phyloP scores from a whole-genome alignment of 2,888 invertebrate genomes.

The Cyclophora albipunctata region DNA sequence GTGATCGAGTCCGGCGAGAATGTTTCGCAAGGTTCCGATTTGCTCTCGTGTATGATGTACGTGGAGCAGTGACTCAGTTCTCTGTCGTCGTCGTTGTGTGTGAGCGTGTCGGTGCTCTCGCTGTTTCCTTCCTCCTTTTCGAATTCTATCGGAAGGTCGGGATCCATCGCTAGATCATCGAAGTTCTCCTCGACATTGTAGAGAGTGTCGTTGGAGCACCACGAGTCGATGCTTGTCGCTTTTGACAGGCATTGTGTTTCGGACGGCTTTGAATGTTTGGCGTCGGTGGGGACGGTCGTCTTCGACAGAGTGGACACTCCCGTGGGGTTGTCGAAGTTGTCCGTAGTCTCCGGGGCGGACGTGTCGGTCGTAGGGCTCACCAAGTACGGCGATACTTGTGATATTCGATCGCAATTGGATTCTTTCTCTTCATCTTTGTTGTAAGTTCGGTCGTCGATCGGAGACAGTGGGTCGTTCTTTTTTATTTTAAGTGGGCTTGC shows the following conservation, averaged over 20 bases:
- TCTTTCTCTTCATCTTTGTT: conserved; percentile 50
- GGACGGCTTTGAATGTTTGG: conserved; percentile 64
- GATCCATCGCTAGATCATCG: conserved; percentile 61
- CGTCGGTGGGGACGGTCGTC: conserved; percentile 64
- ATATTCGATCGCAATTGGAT: conserved; percentile 50
- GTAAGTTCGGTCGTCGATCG: conserved; percentile 53
- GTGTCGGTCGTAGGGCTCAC: conserved; percentile 60
- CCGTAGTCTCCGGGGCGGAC: conserved; percentile 47
- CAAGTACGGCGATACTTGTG: conserved; percentile 64
- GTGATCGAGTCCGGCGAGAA: conserved; percentile 66
- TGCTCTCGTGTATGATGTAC: conserved; percentile 60
- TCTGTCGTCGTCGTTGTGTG: conserved; percentile 56
- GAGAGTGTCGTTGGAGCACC: conserved; percentile 79
- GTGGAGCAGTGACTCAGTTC: conserved; percentile 58
- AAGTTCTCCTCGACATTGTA: conserved; percentile 78
- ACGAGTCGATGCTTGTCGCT: conserved; percentile 78
- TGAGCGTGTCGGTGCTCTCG: conserved; percentile 58
- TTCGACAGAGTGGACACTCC: conserved; percentile 67
- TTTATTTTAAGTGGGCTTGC: conserved; percentile 46
- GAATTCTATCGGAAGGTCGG: conserved; percentile 41
- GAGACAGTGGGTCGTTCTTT: conserved; percentile 30
- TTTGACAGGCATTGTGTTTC: conserved; percentile 65
- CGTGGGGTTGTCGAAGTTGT: conserved; percentile 45
- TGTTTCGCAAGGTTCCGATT: conserved; percentile 53
- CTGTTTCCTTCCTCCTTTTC: conserved; percentile 46